phyloP scores from a whole-genome alignment of 2,113 vertebrate species.

The Hyaena hyaena region DNA sequence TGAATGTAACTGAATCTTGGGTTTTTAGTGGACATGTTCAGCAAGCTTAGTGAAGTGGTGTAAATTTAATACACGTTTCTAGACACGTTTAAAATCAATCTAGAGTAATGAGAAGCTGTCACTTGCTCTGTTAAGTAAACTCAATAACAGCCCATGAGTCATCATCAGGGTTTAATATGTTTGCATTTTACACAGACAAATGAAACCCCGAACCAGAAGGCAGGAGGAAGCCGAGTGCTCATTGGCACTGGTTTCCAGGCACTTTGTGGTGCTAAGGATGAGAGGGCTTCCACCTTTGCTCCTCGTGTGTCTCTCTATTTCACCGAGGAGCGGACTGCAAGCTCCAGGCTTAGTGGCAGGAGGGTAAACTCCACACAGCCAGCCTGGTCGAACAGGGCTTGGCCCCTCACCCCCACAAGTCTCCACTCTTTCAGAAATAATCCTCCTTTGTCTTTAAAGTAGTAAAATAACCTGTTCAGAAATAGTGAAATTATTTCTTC shows the following conservation, averaged over 20 bases:
- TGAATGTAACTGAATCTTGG: neutral
- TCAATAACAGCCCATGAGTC: neutral
- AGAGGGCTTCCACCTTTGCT: neutral
- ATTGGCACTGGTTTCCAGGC: too few relatives aligned
- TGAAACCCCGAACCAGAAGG: neutral
- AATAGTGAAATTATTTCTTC: neutral
- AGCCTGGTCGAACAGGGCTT: neutral
- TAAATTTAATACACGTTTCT: neutral
- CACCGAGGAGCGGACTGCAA: neutral
- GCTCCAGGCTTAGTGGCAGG: neutral
- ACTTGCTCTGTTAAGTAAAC: neutral
- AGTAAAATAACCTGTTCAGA: neutral
- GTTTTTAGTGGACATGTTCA: neutral
- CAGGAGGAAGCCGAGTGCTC: accelerated
- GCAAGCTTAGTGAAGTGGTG: neutral
- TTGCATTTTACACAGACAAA: neutral
- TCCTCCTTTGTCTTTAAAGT: neutral
- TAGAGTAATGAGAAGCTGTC: neutral
- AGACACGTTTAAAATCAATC: neutral
- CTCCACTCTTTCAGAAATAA: neutral
- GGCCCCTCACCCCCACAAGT: accelerated
- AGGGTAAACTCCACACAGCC: neutral
- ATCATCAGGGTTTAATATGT: neutral
- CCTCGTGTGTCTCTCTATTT: neutral
- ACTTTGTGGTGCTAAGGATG: neutral